Evolutionary conservation across 2,797 vertebrate species (phyloP).

Genomic region (Uromys caudimaculatus): DNA sequence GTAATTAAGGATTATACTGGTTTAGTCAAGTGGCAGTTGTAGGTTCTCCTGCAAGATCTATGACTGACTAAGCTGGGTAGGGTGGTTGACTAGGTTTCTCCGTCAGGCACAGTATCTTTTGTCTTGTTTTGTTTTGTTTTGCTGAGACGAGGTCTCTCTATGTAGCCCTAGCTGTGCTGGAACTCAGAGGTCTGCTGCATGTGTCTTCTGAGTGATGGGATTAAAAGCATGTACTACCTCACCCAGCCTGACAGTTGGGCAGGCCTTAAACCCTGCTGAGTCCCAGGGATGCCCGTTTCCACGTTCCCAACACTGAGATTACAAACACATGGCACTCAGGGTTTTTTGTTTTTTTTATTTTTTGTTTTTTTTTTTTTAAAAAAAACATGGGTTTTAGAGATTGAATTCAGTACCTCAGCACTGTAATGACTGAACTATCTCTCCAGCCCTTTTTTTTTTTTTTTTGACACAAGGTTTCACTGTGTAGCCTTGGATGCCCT

Average conservation of each 20-base stretch:
- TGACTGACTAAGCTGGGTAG: background rate
- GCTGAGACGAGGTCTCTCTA: background rate
- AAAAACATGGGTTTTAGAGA: background rate
- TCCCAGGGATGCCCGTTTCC: background rate
- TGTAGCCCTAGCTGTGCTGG: background rate
- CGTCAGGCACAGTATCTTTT: too few relatives aligned
- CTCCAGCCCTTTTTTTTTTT: background rate
- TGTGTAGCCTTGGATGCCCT: background rate
- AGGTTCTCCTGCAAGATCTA: background rate
- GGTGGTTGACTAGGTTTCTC: background rate
- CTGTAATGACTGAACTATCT: background rate
- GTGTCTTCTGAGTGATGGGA: background rate
- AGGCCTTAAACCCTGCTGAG: background rate
- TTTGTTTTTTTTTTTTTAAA: background rate
- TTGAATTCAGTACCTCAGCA: background rate
- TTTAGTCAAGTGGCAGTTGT: background rate
- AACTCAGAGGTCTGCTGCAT: background rate
- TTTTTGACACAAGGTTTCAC: background rate
- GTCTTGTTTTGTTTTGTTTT: background rate
- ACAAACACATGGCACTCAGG: background rate
- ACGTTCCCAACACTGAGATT: background rate
- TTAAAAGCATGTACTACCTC: background rate
- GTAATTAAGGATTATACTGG: background rate
- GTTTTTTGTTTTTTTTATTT: background rate
- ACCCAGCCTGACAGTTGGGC: background rate